Percentiles rank a stretch among this genome's conserved stretches.
Conservation (phyloP, 2,797 vertebrate genomes). For the Adrianichthys oophorus region DNA sequence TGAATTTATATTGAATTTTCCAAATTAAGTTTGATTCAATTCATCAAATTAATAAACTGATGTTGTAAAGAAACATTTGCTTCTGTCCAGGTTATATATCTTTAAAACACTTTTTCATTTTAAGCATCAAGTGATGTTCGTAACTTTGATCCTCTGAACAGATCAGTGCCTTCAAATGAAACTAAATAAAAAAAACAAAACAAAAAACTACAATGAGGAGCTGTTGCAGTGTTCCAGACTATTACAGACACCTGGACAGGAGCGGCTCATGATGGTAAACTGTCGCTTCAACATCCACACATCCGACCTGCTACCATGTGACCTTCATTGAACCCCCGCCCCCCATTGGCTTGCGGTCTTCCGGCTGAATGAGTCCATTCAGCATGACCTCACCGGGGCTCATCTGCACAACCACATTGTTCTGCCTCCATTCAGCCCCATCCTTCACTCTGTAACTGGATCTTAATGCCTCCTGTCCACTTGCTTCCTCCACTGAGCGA, state of each 20-base stretch:
- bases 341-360: conserved; percentile 45
- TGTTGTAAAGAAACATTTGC: no score
- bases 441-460: conserved; percentile 69
- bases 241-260: background rate
- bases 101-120: no score
- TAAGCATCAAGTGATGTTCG: no score
- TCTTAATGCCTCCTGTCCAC: conserved; percentile 66
- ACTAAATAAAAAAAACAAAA: no score
- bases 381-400: conserved; percentile 68
- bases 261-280: background rate
- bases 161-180: no score
- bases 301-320: conserved; percentile 7
- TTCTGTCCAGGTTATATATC: no score
- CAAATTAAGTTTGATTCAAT: no score
- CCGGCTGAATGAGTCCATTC: conserved; percentile 56
- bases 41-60: no score
- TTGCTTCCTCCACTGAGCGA: conserved; percentile 62
- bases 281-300: conserved; percentile 19
- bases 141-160: no score
- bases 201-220: no score
- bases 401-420: conserved; percentile 50
- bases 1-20: no score
- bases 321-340: conserved; percentile 34
- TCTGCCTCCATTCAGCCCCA: conserved; percentile 41
- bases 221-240: no score